phyloP scores from a whole-genome alignment of 2,797 vertebrate genomes.

The Aldrovandia affinis region DNA sequence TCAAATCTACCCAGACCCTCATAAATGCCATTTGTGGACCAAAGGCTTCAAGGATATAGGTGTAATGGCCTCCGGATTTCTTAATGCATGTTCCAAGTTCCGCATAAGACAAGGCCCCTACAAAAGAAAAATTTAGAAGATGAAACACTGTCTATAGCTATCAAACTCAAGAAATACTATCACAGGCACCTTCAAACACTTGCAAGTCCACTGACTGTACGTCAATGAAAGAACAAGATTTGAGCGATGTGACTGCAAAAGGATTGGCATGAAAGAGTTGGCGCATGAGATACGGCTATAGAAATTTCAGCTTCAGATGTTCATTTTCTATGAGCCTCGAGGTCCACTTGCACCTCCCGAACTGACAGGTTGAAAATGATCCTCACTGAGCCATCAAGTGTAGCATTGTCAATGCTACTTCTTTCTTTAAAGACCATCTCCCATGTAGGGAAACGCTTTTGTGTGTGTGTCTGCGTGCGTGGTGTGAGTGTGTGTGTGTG shows the following conservation, averaged over 20 bases:
- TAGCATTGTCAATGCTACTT: background rate
- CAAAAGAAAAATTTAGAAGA: slow-evolving; percentile 38
- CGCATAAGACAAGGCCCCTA: slow-evolving; percentile 93
- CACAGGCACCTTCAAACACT: background rate
- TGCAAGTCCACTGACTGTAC: background rate
- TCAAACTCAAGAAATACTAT: background rate
- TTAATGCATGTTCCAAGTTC: slow-evolving; percentile 93
- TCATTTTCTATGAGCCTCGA: background rate
- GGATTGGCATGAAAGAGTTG: background rate
- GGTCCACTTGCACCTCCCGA: background rate
- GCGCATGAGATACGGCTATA: background rate
- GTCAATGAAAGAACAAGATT: background rate
- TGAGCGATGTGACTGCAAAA: background rate
- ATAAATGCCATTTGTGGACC: slow-evolving; percentile 90
- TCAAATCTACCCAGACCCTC: slow-evolving; percentile 88
- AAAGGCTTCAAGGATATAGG: slow-evolving; percentile 91
- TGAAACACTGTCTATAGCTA: slow-evolving; percentile 5
- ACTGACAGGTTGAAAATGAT: background rate
- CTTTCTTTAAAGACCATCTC: background rate
- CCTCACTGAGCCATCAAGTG: background rate
- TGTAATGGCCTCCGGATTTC: slow-evolving; percentile 97
- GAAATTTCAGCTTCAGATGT: background rate
- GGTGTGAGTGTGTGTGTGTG: too few species aligned
- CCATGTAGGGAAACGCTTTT: background rate
- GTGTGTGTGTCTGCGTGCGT: background rate